Percentiles rank a stretch among this genome's conserved stretches.
These are phyloP conservation scores for Engraulis encrasicolus DNA, from an alignment of 2,113 vertebrate genomes.

Conservation along the genomic window DNA sequence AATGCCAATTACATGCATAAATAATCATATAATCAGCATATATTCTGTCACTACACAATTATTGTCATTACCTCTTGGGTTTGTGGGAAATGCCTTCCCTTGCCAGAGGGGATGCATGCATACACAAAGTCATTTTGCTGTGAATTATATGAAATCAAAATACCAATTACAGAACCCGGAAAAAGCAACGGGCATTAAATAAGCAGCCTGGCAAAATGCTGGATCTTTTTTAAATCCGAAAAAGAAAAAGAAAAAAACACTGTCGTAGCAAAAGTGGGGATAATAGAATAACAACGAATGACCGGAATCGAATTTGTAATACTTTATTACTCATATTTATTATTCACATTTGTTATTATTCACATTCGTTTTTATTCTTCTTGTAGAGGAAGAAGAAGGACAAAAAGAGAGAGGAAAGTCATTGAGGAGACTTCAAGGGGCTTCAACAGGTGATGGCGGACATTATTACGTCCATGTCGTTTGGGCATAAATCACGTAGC, in stretches of 20 bases:
- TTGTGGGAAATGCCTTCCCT: constrained; percentile 79
- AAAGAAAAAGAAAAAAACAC: no score
- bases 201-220: not conserved
- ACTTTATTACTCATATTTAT: no score
- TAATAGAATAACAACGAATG: not conserved
- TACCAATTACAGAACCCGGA: constrained; percentile 54
- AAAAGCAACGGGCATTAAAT: constrained; percentile 25
- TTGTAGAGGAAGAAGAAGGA: no score
- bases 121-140: constrained; percentile 72
- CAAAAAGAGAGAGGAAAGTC: not conserved
- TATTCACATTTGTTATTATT: no score
- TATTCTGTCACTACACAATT: constrained; percentile 83
- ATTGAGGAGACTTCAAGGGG: constrained; percentile 2
- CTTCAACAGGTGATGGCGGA: constrained; percentile 14
- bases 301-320: no score
- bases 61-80: constrained; percentile 82
- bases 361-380: not conserved
- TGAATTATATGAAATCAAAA: constrained; percentile 46
- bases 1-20: constrained; percentile 83
- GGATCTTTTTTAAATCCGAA: not conserved
- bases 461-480: not conserved
- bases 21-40: constrained; percentile 84
- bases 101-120: constrained; percentile 78
- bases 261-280: not conserved
- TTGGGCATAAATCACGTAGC: not conserved